Evolutionary conservation across 2,113 vertebrate species (phyloP).

Genomic region (Microtus pennsylvanicus): DNA sequence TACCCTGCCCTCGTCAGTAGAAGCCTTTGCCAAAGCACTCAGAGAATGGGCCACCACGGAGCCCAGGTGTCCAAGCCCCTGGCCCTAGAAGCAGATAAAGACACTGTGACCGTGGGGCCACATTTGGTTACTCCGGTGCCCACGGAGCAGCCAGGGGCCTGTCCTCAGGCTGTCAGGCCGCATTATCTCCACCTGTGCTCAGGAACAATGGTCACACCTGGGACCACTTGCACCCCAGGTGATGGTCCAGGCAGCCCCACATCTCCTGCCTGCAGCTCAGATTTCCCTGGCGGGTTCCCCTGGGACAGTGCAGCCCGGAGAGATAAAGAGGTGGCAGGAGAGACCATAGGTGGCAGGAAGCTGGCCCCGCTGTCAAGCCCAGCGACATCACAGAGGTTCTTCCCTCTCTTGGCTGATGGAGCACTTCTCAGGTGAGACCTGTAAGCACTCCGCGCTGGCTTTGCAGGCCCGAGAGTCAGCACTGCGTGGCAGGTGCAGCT

Average conservation of each 20-base stretch:
- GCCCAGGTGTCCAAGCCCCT: not conserved
- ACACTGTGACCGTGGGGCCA: fast-evolving
- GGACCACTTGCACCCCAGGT: not conserved
- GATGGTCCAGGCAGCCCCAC: not conserved
- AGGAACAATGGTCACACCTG: slow-evolving; percentile 34
- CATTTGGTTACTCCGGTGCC: not conserved
- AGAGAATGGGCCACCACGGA: fast-evolving
- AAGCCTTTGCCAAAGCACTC: not conserved
- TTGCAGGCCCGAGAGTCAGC: fast-evolving
- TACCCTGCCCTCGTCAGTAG: slow-evolving; percentile 11
- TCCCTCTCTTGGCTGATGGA: not conserved
- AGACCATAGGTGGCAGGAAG: not conserved
- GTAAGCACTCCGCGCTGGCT: fast-evolving
- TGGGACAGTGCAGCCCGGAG: fast-evolving
- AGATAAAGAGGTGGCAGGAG: fast-evolving
- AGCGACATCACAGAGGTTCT: too few species aligned
- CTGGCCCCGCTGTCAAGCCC: fast-evolving
- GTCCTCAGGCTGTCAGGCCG: not conserved
- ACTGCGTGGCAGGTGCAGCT: fast-evolving
- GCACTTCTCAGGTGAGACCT: not conserved
- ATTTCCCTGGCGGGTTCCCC: not conserved
- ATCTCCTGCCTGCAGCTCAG: not conserved
- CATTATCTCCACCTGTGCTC: slow-evolving; percentile 34
- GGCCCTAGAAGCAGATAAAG: not conserved
- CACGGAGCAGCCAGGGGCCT: not conserved